phyloP scores from a whole-genome alignment of 37 sponge, comb jelly and placozoan species.

The Halisarca cf. caerulea region DNA sequence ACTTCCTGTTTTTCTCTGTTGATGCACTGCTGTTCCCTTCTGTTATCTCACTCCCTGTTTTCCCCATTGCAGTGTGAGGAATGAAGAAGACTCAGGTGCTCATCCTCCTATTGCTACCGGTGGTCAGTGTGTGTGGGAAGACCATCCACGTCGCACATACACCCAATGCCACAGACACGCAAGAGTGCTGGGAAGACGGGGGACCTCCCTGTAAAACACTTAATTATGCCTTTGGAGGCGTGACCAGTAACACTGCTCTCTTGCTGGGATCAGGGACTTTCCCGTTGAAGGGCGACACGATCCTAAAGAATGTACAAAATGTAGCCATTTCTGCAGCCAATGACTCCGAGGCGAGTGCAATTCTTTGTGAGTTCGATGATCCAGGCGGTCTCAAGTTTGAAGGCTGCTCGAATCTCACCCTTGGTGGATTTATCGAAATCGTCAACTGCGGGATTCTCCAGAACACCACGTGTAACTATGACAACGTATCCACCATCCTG shows the following conservation, averaged over 20 bases:
- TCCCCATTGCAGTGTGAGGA: too few species aligned
- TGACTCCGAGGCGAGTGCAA: background rate
- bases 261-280: slow-evolving; percentile 9
- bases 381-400: slow-evolving; percentile 47
- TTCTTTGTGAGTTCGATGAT: background rate
- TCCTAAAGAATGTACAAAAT: background rate
- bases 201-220: slow-evolving; percentile 22
- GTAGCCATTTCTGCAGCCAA: slow-evolving; percentile 35
- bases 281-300: background rate
- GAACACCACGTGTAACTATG: slow-evolving; percentile 14
- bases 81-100: too few species aligned
- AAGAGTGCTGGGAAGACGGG: background rate
- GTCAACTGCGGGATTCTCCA: slow-evolving; percentile 34
- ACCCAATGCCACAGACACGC: background rate
- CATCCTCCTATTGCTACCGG: too few species aligned
- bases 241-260: background rate
- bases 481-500: background rate
- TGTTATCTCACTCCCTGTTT: too few species aligned
- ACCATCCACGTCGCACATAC: background rate
- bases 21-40: too few species aligned
- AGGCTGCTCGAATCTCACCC: background rate
- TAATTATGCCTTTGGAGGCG: slow-evolving; percentile 23
- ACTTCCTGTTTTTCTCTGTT: too few species aligned
- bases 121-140: too few species aligned
- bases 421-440: slow-evolving; percentile 23